Base-by-base conservation (phyloP, 2,888 invertebrate genomes). In the Metallyticus violacea region DNA sequence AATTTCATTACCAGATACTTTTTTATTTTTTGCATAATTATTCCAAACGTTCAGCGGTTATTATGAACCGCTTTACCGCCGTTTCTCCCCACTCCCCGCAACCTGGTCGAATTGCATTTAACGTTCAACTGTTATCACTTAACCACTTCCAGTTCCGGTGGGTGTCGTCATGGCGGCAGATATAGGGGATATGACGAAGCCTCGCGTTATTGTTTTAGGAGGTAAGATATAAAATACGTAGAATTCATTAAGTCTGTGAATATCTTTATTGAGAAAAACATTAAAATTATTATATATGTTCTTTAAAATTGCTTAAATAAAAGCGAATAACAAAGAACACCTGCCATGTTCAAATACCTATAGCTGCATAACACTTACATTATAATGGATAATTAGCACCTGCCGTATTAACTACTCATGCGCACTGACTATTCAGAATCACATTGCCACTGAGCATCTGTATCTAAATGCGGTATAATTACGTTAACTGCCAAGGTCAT, bases 141-240 rank as follows among this genome's bases (percentile, higher is more conserved):
- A 26, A 40, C 82, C 86, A 86, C 85, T 81, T 87, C 87, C 87
- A 82, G 25, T 87, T 87, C 87, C 87, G 85, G 85, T 79, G 81
- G 86, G 28, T 88, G 87, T 87, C 80, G 87, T 85, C 76, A 88
- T 88, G 88, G 88, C 88, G 86, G 88, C 88, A 86, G 86, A 82
- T 30, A 29, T 77, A 25, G 84, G 87, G 77, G 85, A 87, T 78
- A 78, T 77, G 76, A 78, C 26, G 27, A 88, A 88, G 85, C 88
- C 88, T 88, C 86, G 89, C 26, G 89, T 89, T 27, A 85, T 89
- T 79, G 87, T 89, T 76, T 88, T 89, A 79, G 89, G 89, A 88
- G 89, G 89, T 89, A 87, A 85, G 88, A 77, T 25, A 15, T 79
- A 29, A 76, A 85, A 26, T 81, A 85, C 79, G 28, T 29, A 27